Evolutionary conservation across 2,113 vertebrate species (phyloP).

Genomic region (Oryctolagus cuniculus): mOryCun1.1 NC_091438.1:34398001-34398500

Average conservation of each 20-base stretch:
- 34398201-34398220: constrained; percentile 46
- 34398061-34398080: constrained; percentile 57
- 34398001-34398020: not conserved
- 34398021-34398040: constrained; percentile 28
- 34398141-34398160: not conserved
- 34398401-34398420: constrained; percentile 62
- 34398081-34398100: constrained; percentile 58
- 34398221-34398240: constrained; percentile 46
- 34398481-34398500: constrained; percentile 25
- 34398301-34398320: not conserved
- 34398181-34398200: constrained; percentile 53
- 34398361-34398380: not conserved
- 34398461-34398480: constrained; percentile 66
- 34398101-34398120: constrained; percentile 59
- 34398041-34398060: constrained; percentile 61
- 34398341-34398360: constrained; percentile 5
- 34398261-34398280: not conserved
- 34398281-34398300: not conserved
- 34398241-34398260: constrained; percentile 16
- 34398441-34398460: not conserved
- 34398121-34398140: constrained; percentile 53
- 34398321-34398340: too few relatives aligned
- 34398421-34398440: constrained; percentile 58
- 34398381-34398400: constrained; percentile 51
- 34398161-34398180: constrained; percentile 44